phyloP scores from a whole-genome alignment of 2,888 invertebrate species.

The Brachyopa scutellaris region DNA sequence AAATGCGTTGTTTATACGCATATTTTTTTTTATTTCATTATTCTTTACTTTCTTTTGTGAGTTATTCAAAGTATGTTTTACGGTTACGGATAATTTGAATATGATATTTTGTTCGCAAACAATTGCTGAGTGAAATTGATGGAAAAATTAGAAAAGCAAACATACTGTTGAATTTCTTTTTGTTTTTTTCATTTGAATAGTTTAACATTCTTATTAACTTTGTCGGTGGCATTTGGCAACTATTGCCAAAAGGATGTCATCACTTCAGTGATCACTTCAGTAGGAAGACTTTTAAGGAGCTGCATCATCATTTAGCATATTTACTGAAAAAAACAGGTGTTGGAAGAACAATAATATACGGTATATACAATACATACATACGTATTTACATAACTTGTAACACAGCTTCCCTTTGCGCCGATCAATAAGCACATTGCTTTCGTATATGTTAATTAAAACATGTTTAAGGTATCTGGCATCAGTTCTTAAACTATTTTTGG shows the following conservation, averaged over 20 bases:
- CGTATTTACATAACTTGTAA: too few relatives aligned
- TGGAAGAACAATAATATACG: too few relatives aligned
- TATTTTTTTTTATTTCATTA: neutral
- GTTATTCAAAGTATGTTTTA: neutral
- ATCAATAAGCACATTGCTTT: too few relatives aligned
- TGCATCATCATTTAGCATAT: too few relatives aligned
- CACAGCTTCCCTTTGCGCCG: too few relatives aligned
- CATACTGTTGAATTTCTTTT: too few relatives aligned
- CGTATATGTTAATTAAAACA: too few relatives aligned
- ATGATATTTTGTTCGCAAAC: neutral
- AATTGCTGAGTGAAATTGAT: neutral
- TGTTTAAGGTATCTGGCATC: too few relatives aligned
- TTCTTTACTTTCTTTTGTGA: neutral
- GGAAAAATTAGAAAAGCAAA: conserved; percentile 1
- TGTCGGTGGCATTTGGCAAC: neutral
- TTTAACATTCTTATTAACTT: neutral
- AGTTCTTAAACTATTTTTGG: too few relatives aligned
- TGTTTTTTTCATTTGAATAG: neutral
- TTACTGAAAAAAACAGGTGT: too few relatives aligned
- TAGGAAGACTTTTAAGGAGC: too few relatives aligned
- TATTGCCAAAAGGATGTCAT: neutral
- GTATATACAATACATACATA: too few relatives aligned
- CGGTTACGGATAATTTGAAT: conserved; percentile 13
- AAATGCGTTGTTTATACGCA: neutral
- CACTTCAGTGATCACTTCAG: neutral